Conservation (phyloP, 2,113 vertebrate genomes). For the Theristicus caerulescens region DNA sequence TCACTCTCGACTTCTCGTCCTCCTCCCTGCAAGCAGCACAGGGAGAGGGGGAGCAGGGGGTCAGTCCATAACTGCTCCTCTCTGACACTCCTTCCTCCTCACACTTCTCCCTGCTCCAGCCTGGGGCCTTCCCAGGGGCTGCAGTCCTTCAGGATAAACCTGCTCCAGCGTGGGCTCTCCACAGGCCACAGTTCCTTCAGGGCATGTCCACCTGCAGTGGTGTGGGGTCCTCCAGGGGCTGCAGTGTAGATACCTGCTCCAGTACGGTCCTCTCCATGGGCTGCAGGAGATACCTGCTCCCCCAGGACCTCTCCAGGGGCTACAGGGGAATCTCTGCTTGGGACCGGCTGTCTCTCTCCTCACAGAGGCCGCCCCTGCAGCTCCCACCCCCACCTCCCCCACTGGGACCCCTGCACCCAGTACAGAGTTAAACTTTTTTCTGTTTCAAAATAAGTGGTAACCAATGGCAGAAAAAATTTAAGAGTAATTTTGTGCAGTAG, state of each 20-base stretch:
- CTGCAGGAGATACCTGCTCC: neutral
- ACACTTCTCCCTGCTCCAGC: neutral
- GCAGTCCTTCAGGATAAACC: neutral
- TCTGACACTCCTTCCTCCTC: neutral
- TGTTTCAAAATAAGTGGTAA: neutral
- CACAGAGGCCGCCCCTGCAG: neutral
- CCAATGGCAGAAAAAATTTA: neutral
- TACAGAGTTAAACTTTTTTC: neutral
- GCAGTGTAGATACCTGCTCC: neutral
- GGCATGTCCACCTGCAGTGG: no score
- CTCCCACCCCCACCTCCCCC: neutral
- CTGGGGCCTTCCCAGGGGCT: neutral
- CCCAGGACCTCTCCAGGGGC: neutral
- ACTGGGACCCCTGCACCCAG: neutral
- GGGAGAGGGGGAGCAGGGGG: neutral
- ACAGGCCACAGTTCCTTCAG: neutral
- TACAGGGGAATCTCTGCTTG: neutral
- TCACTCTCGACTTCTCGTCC: neutral
- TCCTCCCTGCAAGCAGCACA: accelerated
- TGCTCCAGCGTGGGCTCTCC: neutral
- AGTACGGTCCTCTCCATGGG: neutral
- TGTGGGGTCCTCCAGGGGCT: neutral
- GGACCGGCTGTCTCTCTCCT: neutral
- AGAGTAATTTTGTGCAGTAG: neutral
- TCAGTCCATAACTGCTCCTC: neutral